These are phyloP conservation scores for Parascotia fuliginaria DNA, from an alignment of 2,888 invertebrate species.

Conservation along the genomic window DNA sequence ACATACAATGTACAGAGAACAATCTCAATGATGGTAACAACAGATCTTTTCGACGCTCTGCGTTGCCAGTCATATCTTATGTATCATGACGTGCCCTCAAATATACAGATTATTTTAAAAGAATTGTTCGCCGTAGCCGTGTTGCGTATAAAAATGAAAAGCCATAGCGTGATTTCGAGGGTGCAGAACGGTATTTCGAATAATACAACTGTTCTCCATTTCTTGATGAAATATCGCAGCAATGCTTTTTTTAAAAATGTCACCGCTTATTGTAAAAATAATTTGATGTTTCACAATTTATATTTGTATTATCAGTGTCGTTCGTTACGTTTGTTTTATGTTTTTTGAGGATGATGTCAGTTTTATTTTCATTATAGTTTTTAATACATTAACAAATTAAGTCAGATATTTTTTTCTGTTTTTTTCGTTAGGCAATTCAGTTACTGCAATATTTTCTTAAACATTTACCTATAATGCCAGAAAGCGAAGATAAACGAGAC, in stretches of 20 bases:
- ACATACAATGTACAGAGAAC: constrained; percentile 46
- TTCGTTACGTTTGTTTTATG: background rate
- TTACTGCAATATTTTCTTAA: no score
- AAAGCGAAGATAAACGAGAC: no score
- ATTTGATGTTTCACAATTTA: constrained; percentile 31
- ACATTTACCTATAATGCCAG: no score
- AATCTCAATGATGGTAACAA: constrained; percentile 51
- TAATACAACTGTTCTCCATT: constrained; percentile 39
- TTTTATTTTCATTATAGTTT: no score
- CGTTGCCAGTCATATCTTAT: constrained; percentile 47
- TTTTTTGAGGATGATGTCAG: background rate
- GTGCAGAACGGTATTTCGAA: constrained; percentile 38
- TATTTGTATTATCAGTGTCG: constrained; percentile 2
- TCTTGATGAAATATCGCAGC: constrained; percentile 40
- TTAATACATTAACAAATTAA: no score
- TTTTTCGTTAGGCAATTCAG: no score
- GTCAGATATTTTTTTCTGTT: no score
- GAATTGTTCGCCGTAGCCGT: constrained; percentile 36
- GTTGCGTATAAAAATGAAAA: constrained; percentile 42
- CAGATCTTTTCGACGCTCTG: constrained; percentile 48
- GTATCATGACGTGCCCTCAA: constrained; percentile 49
- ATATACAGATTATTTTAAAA: constrained; percentile 52
- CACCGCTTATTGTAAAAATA: constrained; percentile 34
- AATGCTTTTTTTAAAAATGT: constrained; percentile 34
- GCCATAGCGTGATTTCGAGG: constrained; percentile 35